Evolutionary conservation across 2,797 vertebrate genomes (phyloP).

Genomic region (Crenichthys baileyi): DNA sequence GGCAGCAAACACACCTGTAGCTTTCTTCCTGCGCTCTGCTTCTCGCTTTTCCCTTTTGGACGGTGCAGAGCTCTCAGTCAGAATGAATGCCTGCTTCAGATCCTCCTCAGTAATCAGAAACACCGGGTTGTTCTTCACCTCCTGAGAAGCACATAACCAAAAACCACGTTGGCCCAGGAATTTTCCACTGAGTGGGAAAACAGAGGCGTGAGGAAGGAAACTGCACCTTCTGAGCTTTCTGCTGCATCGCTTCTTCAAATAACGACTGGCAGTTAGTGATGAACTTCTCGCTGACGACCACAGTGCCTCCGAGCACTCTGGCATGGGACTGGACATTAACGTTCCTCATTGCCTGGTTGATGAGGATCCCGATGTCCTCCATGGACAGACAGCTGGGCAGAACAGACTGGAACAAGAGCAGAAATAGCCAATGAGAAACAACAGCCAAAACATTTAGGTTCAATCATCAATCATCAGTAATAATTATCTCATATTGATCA

Average conservation of each 20-base stretch:
- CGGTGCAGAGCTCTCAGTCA: conserved; percentile 76
- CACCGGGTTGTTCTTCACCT: conserved; percentile 92
- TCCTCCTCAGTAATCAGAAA: conserved; percentile 94
- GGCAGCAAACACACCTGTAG: conserved; percentile 79
- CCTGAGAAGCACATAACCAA: conserved; percentile 71
- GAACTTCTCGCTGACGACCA: conserved; percentile 94
- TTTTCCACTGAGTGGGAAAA: neutral
- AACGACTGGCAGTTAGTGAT: conserved; percentile 85
- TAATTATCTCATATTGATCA: too few species aligned
- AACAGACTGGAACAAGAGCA: conserved; percentile 79
- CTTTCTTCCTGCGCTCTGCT: conserved; percentile 88
- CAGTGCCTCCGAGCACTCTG: conserved; percentile 84
- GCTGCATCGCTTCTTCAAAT: conserved; percentile 89
- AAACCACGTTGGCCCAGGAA: neutral
- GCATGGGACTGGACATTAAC: conserved; percentile 83
- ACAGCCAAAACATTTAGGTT: neutral
- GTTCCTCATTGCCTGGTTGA: conserved; percentile 90
- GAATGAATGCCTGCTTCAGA: conserved; percentile 81
- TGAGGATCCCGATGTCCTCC: conserved; percentile 89
- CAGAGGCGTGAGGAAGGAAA: neutral
- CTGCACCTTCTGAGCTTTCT: conserved; percentile 92
- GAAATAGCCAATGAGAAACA: neutral
- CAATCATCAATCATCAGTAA: too few species aligned
- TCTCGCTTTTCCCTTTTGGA: conserved; percentile 93
- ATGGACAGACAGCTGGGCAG: conserved; percentile 90